Conservation (phyloP, 2,113 vertebrate species). For the Fregetta grallaria region DNA sequence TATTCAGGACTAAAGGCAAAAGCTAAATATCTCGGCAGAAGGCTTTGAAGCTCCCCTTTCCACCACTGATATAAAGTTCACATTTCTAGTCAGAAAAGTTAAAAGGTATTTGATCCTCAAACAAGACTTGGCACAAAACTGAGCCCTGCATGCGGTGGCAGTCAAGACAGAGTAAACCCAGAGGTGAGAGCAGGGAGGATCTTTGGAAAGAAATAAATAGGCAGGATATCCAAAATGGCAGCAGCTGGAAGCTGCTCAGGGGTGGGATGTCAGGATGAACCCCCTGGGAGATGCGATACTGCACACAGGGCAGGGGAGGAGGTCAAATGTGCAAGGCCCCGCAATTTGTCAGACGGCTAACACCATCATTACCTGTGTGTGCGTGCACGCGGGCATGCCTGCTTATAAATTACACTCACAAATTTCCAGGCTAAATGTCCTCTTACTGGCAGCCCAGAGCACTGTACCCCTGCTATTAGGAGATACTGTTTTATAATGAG, state of each 20-base stretch:
- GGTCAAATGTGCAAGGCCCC: constrained; percentile 40
- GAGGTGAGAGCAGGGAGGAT: background rate
- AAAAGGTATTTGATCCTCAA: background rate
- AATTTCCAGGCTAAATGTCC: constrained; percentile 19
- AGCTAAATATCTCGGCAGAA: background rate
- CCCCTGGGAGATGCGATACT: constrained; percentile 45
- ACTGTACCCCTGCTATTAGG: background rate
- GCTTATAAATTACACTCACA: constrained; percentile 40
- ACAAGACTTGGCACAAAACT: background rate
- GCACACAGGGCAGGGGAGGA: constrained; percentile 46
- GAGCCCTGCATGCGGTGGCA: background rate
- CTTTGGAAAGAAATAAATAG: constrained; percentile 42
- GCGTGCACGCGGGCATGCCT: background rate
- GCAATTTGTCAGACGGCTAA: constrained; percentile 58
- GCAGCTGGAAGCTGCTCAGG: constrained; percentile 29
- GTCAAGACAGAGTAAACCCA: background rate
- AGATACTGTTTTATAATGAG: constrained; percentile 26
- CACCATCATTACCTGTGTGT: constrained; percentile 54
- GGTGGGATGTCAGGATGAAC: constrained; percentile 38
- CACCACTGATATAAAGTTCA: background rate
- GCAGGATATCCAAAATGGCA: constrained; percentile 43
- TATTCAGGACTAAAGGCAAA: background rate
- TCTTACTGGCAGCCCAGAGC: background rate
- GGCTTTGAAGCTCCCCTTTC: background rate
- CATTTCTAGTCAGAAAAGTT: background rate